Percentiles rank a stretch among this genome's conserved stretches.
phyloP scores from a whole-genome alignment of 2,113 vertebrate genomes.

The Platysteira castanea region DNA sequence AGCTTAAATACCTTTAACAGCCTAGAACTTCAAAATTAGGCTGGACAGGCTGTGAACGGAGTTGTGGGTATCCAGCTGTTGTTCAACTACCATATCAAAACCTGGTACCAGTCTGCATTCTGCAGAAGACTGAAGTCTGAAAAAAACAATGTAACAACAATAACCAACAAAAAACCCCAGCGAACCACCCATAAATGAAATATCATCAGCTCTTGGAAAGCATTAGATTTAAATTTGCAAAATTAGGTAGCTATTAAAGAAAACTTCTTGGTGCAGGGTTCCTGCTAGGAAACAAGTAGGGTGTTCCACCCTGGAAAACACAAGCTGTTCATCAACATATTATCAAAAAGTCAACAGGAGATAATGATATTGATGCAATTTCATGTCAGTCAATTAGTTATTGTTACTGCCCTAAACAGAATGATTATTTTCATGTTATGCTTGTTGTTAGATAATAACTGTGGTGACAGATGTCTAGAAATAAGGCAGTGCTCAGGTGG shows the following conservation, averaged over 20 bases:
- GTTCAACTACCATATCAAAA: neutral
- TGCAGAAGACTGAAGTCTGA: neutral
- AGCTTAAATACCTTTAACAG: neutral
- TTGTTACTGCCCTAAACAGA: constrained; percentile 16
- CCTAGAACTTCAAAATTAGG: neutral
- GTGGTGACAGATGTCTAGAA: constrained; percentile 44
- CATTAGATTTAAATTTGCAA: neutral
- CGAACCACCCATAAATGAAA: neutral
- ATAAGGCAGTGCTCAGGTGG: constrained; percentile 7
- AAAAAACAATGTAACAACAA: neutral
- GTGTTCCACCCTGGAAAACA: neutral
- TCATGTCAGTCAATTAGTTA: constrained; percentile 9
- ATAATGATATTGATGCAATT: constrained; percentile 29
- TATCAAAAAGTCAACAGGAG: constrained; percentile 41
- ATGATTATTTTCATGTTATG: constrained; percentile 25
- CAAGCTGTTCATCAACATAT: neutral
- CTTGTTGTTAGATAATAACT: constrained; percentile 39
- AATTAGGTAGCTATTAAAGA: neutral
- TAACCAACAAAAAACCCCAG: neutral
- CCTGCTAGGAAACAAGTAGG: neutral
- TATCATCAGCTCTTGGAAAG: neutral
- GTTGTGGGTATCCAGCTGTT: neutral
- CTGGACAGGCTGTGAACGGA: neutral
- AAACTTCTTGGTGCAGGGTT: neutral
- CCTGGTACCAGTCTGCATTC: neutral